These are phyloP conservation scores for Actinopyga echinites DNA, from an alignment of 53 echinoderm and acorn worm genomes.

Conservation along the genomic window DNA sequence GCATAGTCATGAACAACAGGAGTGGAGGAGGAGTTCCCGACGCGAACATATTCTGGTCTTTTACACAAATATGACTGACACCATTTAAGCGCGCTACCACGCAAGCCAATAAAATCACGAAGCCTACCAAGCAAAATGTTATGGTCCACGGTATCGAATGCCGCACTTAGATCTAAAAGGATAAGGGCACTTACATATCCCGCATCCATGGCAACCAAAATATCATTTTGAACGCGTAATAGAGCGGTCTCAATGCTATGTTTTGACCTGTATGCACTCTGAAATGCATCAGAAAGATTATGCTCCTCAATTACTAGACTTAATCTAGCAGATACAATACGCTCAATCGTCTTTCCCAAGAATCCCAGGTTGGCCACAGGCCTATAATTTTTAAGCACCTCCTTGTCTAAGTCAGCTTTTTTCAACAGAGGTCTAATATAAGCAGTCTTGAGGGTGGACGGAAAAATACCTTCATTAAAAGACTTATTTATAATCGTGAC, in stretches of 20 bases:
- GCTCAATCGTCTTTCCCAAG: neutral
- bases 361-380: neutral
- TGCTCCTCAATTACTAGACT: neutral
- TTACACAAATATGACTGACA: constrained; percentile 32
- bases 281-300: constrained; percentile 15
- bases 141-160: constrained; percentile 57
- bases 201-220: constrained; percentile 40
- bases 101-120: constrained; percentile 20
- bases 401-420: constrained; percentile 6
- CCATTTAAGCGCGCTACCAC: neutral
- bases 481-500: neutral
- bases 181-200: constrained; percentile 34
- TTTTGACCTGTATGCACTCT: constrained; percentile 38
- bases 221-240: constrained; percentile 46
- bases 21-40: constrained; percentile 8
- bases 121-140: constrained; percentile 17
- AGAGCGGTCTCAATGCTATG: constrained; percentile 53
- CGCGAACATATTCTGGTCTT: constrained; percentile 43
- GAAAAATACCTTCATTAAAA: neutral
- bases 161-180: constrained; percentile 38
- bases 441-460: neutral
- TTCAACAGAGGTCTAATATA: constrained; percentile 4
- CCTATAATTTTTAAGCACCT: neutral
- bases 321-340: neutral
- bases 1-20: constrained; percentile 28